Percentiles rank a stretch among this genome's conserved stretches.
phyloP scores from a whole-genome alignment of 2,797 vertebrate species.

The Coracias cyanogaster region DNA sequence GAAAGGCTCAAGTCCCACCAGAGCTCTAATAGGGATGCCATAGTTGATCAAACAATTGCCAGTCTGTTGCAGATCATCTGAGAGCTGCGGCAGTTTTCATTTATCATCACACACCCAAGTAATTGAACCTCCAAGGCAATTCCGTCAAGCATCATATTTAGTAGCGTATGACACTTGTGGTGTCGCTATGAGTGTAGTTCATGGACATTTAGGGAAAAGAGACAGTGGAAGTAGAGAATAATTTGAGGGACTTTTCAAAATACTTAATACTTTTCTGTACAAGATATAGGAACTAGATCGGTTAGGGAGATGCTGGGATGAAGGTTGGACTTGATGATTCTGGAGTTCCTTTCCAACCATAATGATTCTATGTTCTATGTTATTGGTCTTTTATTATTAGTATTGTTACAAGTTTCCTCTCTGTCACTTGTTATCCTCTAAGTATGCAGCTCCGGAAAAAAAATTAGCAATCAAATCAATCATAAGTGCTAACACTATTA shows the following conservation, averaged over 20 bases:
- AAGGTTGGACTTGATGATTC: too few species aligned
- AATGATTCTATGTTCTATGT: too few species aligned
- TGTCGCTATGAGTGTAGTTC: not conserved
- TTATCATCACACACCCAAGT: slow-evolving; percentile 45
- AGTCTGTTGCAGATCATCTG: slow-evolving; percentile 21
- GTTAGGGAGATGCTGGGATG: too few species aligned
- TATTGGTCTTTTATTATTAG: not conserved
- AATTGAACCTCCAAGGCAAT: slow-evolving; percentile 63
- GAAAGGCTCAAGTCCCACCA: slow-evolving; percentile 20
- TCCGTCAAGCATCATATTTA: slow-evolving; percentile 29
- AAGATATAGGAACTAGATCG: not conserved
- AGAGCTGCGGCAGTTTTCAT: slow-evolving; percentile 35
- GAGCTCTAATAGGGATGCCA: slow-evolving; percentile 42
- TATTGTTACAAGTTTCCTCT: not conserved
- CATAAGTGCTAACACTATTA: not conserved
- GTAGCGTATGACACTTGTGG: not conserved
- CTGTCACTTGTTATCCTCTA: not conserved
- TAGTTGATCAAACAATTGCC: slow-evolving; percentile 63
- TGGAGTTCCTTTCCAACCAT: too few species aligned
- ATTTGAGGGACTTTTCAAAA: not conserved
- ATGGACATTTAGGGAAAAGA: slow-evolving; percentile 15
- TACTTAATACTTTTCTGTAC: not conserved
- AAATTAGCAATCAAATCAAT: not conserved
- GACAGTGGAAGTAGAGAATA: not conserved
- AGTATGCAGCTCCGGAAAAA: not conserved